Base-by-base conservation (phyloP, 2,797 vertebrate species). In the Merluccius polli region DNA sequence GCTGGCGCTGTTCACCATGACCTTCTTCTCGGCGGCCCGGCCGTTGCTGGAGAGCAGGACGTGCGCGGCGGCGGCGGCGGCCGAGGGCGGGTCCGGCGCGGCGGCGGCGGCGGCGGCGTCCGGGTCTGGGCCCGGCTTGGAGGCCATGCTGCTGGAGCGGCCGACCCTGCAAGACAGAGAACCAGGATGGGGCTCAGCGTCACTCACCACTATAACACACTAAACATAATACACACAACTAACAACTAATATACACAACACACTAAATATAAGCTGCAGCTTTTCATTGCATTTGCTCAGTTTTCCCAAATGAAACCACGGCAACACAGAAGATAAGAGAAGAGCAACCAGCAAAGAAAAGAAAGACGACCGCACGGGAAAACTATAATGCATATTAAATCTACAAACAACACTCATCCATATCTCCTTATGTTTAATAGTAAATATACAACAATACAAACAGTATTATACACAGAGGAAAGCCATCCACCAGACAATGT, bases 61-160 rank as follows among this genome's bases (percentile, higher is more conserved):
- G 89, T 82, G 67, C 4, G 30, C 8, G 29, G 63, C 11, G 59
- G 12, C 44, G 44, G 44, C 67, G 67, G 67, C 5, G 67, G 67
- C 67, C 24, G 31, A 87, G 84, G 77, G 86, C 48, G 4, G 91
- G 72, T 74, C 94, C 89, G 84, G 97, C 96, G 88, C 96, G 97
- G 30, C 8, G 29, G 63, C 11, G 59, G 12, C 44, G 44, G 44
- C 67, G 67, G 67, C 5, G 67, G 95, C 94, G 86, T 98, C 96
- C 5, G 96, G 97, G 89, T 98, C 97, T 1, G 95, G 95, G 88
- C 98, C 96, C 91, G 96, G 96, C 91, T 96, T 97, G 86, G 97
- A 96, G 88, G 97, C 95, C 97, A 99, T 98, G 90, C 94, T 98
- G 92, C 93, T 95, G 88, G 96, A 95, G 87, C 93, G 95, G 84